Conservation (phyloP, 2,888 invertebrate genomes). For the Synanthedon andrenaeformis region DNA sequence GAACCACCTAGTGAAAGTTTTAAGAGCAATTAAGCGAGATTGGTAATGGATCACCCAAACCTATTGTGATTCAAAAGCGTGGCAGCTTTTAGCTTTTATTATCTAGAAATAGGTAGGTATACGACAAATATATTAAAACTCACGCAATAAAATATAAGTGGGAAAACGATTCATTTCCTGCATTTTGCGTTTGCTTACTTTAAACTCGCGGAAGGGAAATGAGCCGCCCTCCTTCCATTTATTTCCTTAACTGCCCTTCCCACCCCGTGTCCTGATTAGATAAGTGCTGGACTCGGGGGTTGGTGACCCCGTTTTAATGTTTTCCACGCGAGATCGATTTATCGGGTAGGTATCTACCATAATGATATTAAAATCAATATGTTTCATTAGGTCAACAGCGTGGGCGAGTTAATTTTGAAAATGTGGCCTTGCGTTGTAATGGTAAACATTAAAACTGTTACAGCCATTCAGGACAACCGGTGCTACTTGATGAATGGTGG, state of each 20-base stretch:
- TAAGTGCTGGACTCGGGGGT: conserved; percentile 12
- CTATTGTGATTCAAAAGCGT: too few relatives aligned
- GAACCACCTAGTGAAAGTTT: neutral
- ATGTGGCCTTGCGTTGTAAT: too few relatives aligned
- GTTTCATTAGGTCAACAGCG: too few relatives aligned
- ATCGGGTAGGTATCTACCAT: neutral
- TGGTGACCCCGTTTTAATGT: conserved; percentile 4
- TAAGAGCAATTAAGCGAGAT: too few relatives aligned
- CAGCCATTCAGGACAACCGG: conserved; percentile 84
- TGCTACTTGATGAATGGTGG: conserved; percentile 92
- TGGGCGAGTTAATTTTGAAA: too few relatives aligned
- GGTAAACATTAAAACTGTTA: conserved; percentile 5
- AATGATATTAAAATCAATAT: neutral
- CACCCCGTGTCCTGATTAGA: conserved; percentile 21
- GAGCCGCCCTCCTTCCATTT: conserved; percentile 7
- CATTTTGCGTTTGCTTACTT: conserved; percentile 5
- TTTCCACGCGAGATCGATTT: neutral
- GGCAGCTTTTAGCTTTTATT: neutral
- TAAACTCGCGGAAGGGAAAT: conserved; percentile 13
- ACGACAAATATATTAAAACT: neutral
- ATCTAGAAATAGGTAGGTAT: too few relatives aligned
- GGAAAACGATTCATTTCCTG: neutral
- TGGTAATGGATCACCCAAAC: too few relatives aligned
- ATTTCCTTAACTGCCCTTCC: conserved; percentile 1
- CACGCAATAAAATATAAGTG: neutral